Conservation (phyloP, 2,113 vertebrate species). For the Cyrtonyx montezumae region DNA sequence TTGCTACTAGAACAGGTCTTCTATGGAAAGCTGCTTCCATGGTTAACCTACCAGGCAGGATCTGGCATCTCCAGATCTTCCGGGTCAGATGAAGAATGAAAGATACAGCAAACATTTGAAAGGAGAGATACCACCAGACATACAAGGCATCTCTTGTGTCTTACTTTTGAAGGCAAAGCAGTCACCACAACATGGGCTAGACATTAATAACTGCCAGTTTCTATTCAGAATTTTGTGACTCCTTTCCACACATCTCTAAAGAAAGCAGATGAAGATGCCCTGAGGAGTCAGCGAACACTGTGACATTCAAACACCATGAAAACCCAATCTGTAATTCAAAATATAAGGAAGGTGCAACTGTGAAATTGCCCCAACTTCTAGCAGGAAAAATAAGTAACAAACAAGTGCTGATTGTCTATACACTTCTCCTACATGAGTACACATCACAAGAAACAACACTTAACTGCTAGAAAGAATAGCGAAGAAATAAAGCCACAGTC, state of each 20-base stretch:
- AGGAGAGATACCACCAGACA: neutral
- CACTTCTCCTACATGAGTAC: neutral
- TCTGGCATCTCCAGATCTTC: neutral
- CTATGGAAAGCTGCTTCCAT: neutral
- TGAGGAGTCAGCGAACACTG: neutral
- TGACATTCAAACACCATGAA: neutral
- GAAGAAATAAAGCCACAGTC: fast-evolving
- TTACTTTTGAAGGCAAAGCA: neutral
- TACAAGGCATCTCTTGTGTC: neutral
- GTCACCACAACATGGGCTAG: fast-evolving
- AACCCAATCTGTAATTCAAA: neutral
- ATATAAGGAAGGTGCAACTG: neutral
- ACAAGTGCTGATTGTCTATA: neutral
- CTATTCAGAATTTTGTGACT: neutral
- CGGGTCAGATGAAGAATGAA: neutral
- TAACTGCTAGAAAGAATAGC: neutral
- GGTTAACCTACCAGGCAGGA: neutral
- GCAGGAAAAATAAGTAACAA: neutral
- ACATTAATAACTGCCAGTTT: neutral
- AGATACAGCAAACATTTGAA: neutral
- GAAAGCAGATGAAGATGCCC: neutral
- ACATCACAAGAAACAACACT: neutral
- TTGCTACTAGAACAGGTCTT: neutral
- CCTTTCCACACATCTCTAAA: fast-evolving
- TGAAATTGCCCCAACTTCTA: neutral